Conservation (phyloP, 2,113 vertebrate species). For the Emydocephalus ijimae region DNA sequence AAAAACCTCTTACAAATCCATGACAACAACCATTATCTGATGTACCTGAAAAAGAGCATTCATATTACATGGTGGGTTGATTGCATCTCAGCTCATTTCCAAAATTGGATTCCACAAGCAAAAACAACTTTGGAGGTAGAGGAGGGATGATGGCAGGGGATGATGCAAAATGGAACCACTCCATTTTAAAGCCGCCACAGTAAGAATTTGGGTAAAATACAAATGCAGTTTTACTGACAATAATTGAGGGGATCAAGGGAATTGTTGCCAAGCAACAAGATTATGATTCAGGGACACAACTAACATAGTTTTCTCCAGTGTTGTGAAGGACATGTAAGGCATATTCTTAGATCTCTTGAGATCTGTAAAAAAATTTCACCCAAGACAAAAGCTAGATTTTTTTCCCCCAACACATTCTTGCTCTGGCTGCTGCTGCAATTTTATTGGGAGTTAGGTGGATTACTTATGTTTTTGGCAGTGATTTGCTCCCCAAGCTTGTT, state of each 20-base stretch:
- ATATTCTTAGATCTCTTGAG: conserved; percentile 47
- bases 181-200: conserved; percentile 59
- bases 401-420: neutral
- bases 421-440: neutral
- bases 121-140: conserved; percentile 57
- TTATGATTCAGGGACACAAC: conserved; percentile 56
- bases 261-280: conserved; percentile 75
- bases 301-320: conserved; percentile 50
- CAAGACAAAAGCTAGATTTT: conserved; percentile 34
- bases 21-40: neutral
- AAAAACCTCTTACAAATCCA: neutral
- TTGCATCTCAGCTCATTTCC: conserved; percentile 62
- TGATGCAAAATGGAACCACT: conserved; percentile 66
- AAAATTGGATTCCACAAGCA: conserved; percentile 64
- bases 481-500: no score
- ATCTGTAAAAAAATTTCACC: conserved; percentile 41
- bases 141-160: conserved; percentile 47
- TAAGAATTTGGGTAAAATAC: conserved; percentile 48
- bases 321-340: conserved; percentile 51
- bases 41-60: conserved; percentile 39
- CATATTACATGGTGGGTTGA: conserved; percentile 54
- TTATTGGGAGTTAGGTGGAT: neutral
- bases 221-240: conserved; percentile 54
- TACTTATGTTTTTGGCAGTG: no score
- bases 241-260: conserved; percentile 60